phyloP scores from a whole-genome alignment of 2,113 vertebrate genomes.

The Triplophysa dalaica region DNA sequence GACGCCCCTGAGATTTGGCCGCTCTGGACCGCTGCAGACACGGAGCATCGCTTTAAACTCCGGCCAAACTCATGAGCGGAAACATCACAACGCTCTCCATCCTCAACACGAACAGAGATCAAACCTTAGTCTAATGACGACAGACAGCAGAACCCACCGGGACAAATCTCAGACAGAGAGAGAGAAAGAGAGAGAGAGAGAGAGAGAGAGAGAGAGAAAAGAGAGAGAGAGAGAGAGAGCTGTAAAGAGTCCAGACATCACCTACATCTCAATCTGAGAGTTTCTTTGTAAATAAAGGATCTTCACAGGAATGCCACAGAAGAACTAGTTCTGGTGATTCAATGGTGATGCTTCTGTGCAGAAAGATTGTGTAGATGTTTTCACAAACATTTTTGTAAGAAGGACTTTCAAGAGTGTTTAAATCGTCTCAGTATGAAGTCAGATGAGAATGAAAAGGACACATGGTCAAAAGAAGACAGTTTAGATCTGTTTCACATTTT shows the following conservation, averaged over 20 bases:
- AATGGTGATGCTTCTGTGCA: no score
- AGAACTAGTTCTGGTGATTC: no score
- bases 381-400: no score
- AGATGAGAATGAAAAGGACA: no score
- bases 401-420: no score
- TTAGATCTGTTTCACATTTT: no score
- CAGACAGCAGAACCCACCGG: conserved; percentile 10
- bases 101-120: conserved; percentile 19
- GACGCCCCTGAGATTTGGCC: not conserved
- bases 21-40: not conserved
- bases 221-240: conserved; percentile 12
- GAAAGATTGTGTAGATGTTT: no score
- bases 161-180: not conserved
- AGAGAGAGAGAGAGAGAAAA: not conserved
- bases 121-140: conserved; percentile 39
- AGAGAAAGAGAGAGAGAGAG: not conserved
- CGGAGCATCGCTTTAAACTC: conserved; percentile 7
- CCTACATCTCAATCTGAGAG: no score
- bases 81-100: conserved; percentile 19
- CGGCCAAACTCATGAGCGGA: conserved; percentile 27
- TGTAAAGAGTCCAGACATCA: not conserved
- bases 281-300: no score
- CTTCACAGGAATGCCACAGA: no score
- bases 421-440: no score
- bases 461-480: no score